Base-by-base conservation (phyloP, 2,797 vertebrate genomes). In the Myotis myotis region DNA sequence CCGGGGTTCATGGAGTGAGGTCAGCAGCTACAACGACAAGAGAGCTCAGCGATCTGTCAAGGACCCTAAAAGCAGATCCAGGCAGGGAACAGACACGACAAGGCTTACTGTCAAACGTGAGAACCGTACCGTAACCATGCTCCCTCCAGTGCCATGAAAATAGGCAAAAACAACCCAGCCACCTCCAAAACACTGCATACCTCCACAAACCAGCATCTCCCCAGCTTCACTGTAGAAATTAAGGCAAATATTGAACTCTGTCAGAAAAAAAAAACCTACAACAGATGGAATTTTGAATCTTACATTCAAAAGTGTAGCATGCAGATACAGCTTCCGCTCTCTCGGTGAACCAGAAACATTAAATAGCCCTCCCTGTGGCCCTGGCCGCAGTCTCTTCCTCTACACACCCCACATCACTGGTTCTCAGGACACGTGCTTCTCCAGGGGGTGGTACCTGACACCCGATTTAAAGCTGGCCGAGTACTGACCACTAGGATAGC, bases 71-170 rank as follows among this genome's bases (percentile, higher is more conserved):
- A 8, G 33, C 1, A 0, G 22, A 15, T 10, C 62, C 20, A 25
- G 20, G 33, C 23, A 49, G 41, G 60, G 62, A 49, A 33, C 1
- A 23, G 30, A 19, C 15, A 57, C 64, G 15, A 16, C 19, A 70
- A 76, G 17, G 10, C 16, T 47, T 23, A 4, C 0, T 33, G 20
- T 19, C 36, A 60, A 57, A 90, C n/a, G 25, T 10, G 9, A 83
- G 55, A 49, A 68, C 6, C 0, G 0, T 20, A 16, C 1, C 3
- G 5, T 44, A 55, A 84, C 62, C 33, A 4, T 5, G 22, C 15
- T 30, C 44, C 44, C 38, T 28, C 87, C 20, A 3, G 19, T 10
- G 16, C 16, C 22, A 19, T 17, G n/a, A 60, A 84, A 80, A 53
- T 1, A 55, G 66, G 28, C 38, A 36, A 41, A 55, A 68, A 25